Percentiles rank a stretch among this genome's conserved stretches.
phyloP scores from a whole-genome alignment of 2,888 invertebrate genomes.

The Lasioglossum oenotherae region DNA sequence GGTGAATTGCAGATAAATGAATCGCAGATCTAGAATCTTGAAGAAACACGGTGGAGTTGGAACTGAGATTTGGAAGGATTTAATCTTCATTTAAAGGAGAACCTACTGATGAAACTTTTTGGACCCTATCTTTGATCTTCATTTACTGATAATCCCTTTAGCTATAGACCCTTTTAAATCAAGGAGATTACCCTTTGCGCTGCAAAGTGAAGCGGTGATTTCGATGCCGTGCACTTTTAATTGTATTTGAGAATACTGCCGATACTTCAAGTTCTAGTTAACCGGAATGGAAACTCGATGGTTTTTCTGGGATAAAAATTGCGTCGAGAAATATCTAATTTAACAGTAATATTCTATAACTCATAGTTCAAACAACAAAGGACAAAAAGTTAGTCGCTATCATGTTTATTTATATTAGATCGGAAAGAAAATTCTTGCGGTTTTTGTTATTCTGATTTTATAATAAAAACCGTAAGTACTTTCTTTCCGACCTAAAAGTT shows the following conservation, averaged over 20 bases:
- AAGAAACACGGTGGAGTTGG: constrained; percentile 19
- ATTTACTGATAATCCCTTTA: constrained; percentile 61
- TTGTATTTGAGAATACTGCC: not conserved
- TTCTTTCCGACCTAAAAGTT: not conserved
- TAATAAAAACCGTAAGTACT: too few relatives aligned
- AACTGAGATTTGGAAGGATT: constrained; percentile 54
- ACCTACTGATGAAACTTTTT: constrained; percentile 61
- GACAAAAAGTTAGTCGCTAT: not conserved
- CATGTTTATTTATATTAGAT: not conserved
- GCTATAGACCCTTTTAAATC: constrained; percentile 51
- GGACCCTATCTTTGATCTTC: constrained; percentile 63
- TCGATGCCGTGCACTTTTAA: constrained; percentile 9
- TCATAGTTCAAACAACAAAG: not conserved
- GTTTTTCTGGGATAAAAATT: too few relatives aligned
- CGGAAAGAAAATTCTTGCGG: too few relatives aligned
- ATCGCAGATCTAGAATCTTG: constrained; percentile 21
- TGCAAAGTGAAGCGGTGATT: constrained; percentile 13
- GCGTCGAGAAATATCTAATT: not conserved
- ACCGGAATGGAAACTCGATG: not conserved
- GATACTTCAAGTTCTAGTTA: not conserved
- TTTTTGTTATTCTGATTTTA: too few relatives aligned
- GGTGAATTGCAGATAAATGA: constrained; percentile 42
- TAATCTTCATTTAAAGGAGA: constrained; percentile 61
- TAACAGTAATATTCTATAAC: not conserved
- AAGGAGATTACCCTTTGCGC: constrained; percentile 31